Evolutionary conservation across 2,797 vertebrate species (phyloP), one percentile per base, ranked within the genome.

Genomic region (Eidolon dupreanum): DNA sequence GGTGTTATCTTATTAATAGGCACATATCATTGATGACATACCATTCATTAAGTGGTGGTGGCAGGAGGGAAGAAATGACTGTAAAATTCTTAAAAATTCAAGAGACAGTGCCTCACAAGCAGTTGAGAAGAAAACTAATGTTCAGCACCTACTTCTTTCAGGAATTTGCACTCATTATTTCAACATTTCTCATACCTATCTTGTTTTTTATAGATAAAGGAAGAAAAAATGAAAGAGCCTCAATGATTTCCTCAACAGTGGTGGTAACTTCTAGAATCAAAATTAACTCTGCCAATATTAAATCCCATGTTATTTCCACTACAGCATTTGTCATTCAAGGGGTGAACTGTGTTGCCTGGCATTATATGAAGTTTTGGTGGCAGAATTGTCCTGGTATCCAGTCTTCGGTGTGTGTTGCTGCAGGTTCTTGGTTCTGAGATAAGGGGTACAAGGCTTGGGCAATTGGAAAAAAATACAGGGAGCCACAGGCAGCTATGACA

Each of bases 1-100:
- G 28, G 19, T 11, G 71, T 68, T 57, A 43, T 33, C 4, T 78
- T 92, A 65, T 41, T 73, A 94, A 43, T n/a, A 94, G 61, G 3
- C 31, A 33, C 1, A 31, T 1, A 10, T 4, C 28, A n/a, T n/a
- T 63, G 17, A 17, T 2, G 5, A 24, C 24, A 9, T 8, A 11
- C 28, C 17, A 66, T n/a, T 46, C 26, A 57, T n/a, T 38, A 36
- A 53, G 13, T 51, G 16, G 12, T 61, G 5, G 16, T 84, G 63
- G 38, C n/a, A 87, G 16, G 70, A 71, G 7, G 43, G 19, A 75
- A 68, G 12, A 12, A 20, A 36, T 22, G 10, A 57, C 1, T 74
- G 0, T 46, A 46, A 49, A 59, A 51, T 8, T 71, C n/a, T 33
- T 90, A 41, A 53, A 74, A 33, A 59, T 43, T 70, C 31, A 84